Base-by-base conservation (phyloP, 2,888 invertebrate species). In the Amphipyra berbera region DNA sequence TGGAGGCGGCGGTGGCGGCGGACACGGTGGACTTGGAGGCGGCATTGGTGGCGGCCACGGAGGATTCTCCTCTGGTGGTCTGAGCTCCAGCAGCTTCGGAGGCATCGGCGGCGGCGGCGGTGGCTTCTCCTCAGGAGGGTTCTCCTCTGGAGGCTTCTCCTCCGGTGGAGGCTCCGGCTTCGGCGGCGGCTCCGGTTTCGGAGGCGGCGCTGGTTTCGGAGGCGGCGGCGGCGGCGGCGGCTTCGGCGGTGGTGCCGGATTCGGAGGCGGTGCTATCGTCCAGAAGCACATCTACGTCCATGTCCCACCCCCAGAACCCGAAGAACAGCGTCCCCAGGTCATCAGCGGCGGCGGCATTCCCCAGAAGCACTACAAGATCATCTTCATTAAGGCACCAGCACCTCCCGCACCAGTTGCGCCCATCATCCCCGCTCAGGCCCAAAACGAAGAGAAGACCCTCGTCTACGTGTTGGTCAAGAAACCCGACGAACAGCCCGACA, bases 281-380 rank as follows among this genome's bases (percentile, higher is more conserved):
- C 97, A 97, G 90, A 97, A 97, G 85, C 97, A 97, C 96, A 97
- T 97, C 95, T 97, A 97, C 96, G 97, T 97, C 55, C 97, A 97
- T 88, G 97, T 97, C 47, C 97, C 97, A 55, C 97, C 97, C 88
- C 97, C 97, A 96, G 97, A 97, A 91, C 97, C 96, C 42, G 96
- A 96, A 93, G 96, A 96, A 88, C 95, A 96, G 84, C 96, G 96
- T 78, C 95, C 95, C 71, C 96, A 96, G 85, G 96, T 96, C 61
- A 96, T 97, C 84, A 94, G 94, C 59, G 95, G 96, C 10, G 96
- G 96, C 46, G 96, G 96, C 62, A 95, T 96, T 49, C 92, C 96
- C 84, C 97, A 97, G 92, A 97, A 97, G 86, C 97, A 97, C 94
- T 97, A 97, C 96, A 97, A 97, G 91, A 97, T 97, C 93, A 97